Conservation (phyloP, 2,113 vertebrate genomes). For the Gopherus evgoodei region DNA sequence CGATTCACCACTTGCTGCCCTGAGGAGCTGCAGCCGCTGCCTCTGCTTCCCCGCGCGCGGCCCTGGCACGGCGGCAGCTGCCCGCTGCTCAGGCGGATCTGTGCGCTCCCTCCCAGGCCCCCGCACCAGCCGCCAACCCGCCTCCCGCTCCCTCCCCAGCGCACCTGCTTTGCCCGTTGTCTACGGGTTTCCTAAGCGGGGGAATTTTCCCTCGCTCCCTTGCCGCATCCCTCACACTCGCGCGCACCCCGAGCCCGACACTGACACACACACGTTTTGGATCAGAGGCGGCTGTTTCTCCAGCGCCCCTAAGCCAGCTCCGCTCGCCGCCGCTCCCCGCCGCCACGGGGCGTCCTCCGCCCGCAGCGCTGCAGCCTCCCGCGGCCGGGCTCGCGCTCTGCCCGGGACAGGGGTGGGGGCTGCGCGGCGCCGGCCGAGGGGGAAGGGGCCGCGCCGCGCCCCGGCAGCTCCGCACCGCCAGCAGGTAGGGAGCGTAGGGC, state of each 20-base stretch:
- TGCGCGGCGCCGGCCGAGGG: conserved; percentile 30
- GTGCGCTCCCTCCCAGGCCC: background rate
- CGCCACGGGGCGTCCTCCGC: conserved; percentile 78
- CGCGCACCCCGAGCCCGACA: background rate
- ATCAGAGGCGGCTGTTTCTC: conserved; percentile 61
- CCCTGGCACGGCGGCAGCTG: background rate
- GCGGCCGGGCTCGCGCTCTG: background rate
- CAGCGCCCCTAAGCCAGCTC: conserved; percentile 31
- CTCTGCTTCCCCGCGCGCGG: background rate
- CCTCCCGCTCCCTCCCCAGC: background rate
- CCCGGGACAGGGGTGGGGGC: conserved; percentile 3
- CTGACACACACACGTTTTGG: conserved; percentile 3
- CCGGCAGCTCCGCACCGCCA: background rate
- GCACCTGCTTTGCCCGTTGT: conserved; percentile 62
- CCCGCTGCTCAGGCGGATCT: background rate
- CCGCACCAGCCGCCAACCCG: background rate
- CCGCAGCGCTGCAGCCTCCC: conserved; percentile 54
- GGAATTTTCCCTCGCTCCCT: conserved; percentile 81
- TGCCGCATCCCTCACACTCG: conserved; percentile 50
- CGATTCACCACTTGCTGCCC: background rate
- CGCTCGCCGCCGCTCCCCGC: background rate
- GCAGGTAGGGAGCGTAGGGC: conserved; percentile 44
- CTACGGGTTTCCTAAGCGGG: conserved; percentile 45
- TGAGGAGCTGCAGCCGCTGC: background rate
- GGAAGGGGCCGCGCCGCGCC: conserved; percentile 38